Conservation (phyloP, 2,888 invertebrate species). For the Orchestes rusci region DNA sequence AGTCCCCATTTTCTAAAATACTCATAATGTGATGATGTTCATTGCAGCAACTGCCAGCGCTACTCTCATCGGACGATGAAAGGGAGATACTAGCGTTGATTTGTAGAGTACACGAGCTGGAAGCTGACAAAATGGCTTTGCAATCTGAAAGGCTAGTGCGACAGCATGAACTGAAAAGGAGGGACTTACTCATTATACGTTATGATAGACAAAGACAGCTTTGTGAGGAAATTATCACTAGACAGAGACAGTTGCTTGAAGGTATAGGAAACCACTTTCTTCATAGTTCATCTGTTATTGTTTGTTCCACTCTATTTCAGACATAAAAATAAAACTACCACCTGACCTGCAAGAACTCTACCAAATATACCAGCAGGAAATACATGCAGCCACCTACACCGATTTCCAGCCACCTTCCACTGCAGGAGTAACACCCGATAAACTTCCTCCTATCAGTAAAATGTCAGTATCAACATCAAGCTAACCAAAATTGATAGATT, state of each 20-base stretch:
- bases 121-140: slow-evolving; percentile 88
- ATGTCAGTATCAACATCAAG: slow-evolving; percentile 42
- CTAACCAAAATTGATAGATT: background rate
- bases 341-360: slow-evolving; percentile 74
- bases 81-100: slow-evolving; percentile 80
- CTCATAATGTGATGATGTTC: background rate
- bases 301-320: slow-evolving; percentile 39
- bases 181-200: slow-evolving; percentile 75
- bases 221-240: slow-evolving; percentile 85
- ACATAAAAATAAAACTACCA: slow-evolving; percentile 62
- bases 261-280: slow-evolving; percentile 45
- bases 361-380: slow-evolving; percentile 78
- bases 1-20: slow-evolving; percentile 29
- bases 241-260: slow-evolving; percentile 79
- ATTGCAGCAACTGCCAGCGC: slow-evolving; percentile 69
- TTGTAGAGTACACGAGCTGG: slow-evolving; percentile 87
- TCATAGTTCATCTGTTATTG: background rate
- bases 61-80: slow-evolving; percentile 83
- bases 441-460: slow-evolving; percentile 57
- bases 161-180: slow-evolving; percentile 76
- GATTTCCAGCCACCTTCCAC: slow-evolving; percentile 49
- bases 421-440: slow-evolving; percentile 48
- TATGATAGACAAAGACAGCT: slow-evolving; percentile 79
- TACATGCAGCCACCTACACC: slow-evolving; percentile 72
- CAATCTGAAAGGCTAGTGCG: slow-evolving; percentile 80